Base-by-base conservation (phyloP, 53 echinoderm and acorn worm genomes). In the Astropecten irregularis region DNA sequence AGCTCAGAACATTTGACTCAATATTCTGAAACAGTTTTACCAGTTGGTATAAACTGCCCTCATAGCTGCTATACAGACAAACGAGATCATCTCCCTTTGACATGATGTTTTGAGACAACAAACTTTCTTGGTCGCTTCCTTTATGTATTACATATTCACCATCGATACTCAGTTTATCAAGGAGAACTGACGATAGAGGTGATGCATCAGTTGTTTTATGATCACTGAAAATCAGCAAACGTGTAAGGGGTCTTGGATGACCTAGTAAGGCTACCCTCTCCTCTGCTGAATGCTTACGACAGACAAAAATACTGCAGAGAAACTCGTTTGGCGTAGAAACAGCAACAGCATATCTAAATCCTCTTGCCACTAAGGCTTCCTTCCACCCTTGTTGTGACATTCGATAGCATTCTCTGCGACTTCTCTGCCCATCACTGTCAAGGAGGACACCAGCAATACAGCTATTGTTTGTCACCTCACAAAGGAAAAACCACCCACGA, bases 291-390 rank as follows among this genome's bases (percentile, higher is more conserved):
- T 84, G 61, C 64, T 92, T 95, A 25, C 89, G 85, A 44, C 92
- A 84, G 23, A 95, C 63, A 8, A 92, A 68, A 20, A 95, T 89
- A 44, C 90, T 92, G 61, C 85, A 85, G 77, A 90, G 87, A 40
- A 90, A 74, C 22, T 90, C 83, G 11, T 87, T 76, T 9, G 89
- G 86, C 14, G 88, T 82, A 54, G 95, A 92, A 19, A 84, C 82
- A 30, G 74, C 87, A 49, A 83, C 81, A 8, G 92, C 87, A 30
- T 95, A 87, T 15, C 55, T 46, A 47, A 89, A 92, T 7, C 92
- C 95, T 67, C 64, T 86, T 9, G 70, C 32, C 35, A 31, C 49
- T 44, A 95, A 32, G 4, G 58, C 65, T 15, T 60, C 35, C 37
- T 56, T 64, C 95, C 92, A 95, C 6, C 38, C 79, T 0, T 81